Conservation (phyloP, 2,113 vertebrate species). For the Prietella phreatophila region DNA sequence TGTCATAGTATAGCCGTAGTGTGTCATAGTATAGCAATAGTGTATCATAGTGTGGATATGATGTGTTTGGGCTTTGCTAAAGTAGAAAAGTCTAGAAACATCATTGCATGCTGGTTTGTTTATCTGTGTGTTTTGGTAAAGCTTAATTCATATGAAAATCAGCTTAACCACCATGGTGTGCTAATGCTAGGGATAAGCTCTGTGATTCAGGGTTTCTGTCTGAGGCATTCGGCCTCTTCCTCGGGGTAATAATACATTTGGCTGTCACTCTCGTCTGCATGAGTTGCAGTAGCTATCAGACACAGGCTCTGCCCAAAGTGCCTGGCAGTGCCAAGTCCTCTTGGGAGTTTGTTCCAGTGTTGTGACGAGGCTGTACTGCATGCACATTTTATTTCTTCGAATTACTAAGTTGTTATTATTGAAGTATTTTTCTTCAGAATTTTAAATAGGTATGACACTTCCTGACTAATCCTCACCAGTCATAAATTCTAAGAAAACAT, state of each 20-base stretch:
- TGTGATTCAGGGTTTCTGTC: constrained; percentile 27
- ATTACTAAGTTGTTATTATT: neutral
- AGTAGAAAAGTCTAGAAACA: neutral
- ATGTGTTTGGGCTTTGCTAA: neutral
- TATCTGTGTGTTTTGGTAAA: constrained; percentile 5
- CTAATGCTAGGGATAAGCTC: constrained; percentile 9
- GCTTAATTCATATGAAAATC: constrained; percentile 24
- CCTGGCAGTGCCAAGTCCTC: neutral
- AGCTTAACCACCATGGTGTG: constrained; percentile 12
- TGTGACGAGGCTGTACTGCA: neutral
- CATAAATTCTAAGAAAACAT: neutral
- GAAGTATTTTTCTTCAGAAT: neutral
- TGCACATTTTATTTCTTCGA: neutral
- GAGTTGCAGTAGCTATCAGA: constrained; percentile 22
- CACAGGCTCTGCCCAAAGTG: neutral
- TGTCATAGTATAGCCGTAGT: neutral
- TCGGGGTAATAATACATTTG: constrained; percentile 37
- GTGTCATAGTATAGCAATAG: neutral
- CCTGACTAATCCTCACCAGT: neutral
- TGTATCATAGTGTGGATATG: neutral
- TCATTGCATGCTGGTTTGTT: neutral
- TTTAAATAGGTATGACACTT: neutral
- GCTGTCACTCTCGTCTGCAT: constrained; percentile 22
- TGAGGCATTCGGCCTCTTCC: constrained; percentile 18
- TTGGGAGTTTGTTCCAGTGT: constrained; percentile 10